These are phyloP conservation scores for Pristionchus arcanus DNA, from an alignment of 2,888 invertebrate species.

Conservation along the genomic window DNA sequence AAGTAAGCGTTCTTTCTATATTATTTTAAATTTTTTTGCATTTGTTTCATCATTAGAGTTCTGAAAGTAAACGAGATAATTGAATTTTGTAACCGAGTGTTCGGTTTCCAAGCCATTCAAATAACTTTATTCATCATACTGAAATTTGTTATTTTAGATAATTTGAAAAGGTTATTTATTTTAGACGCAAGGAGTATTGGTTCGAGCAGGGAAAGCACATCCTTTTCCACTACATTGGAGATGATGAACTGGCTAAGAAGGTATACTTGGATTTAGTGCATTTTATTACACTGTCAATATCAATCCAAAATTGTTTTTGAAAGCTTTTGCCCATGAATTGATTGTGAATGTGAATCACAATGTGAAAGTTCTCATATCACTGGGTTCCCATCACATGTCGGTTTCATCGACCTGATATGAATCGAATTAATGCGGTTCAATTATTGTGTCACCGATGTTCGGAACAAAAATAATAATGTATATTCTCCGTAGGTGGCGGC, in stretches of 20 bases:
- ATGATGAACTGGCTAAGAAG: constrained; percentile 53
- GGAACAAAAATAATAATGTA: background rate
- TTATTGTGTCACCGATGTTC: background rate
- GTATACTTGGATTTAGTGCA: background rate
- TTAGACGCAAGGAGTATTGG: constrained; percentile 54
- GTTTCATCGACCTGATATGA: background rate
- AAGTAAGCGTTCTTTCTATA: no score
- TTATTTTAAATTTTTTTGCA: background rate
- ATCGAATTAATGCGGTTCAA: no score
- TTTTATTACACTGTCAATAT: background rate
- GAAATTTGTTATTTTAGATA: background rate
- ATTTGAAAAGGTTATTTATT: background rate
- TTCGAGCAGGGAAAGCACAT: constrained; percentile 20
- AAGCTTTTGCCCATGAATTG: no score
- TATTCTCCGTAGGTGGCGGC: constrained; percentile 4
- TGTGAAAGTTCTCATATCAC: no score
- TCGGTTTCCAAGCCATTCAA: no score
- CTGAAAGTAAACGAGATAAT: no score
- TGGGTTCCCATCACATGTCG: no score
- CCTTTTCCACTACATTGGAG: constrained; percentile 52
- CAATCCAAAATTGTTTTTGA: background rate
- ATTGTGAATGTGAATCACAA: no score
- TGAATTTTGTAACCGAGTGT: no score
- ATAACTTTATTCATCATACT: no score
- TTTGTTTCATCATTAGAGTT: no score